Conservation (phyloP, 2,113 vertebrate species). For the Colinus virginianus region DNA sequence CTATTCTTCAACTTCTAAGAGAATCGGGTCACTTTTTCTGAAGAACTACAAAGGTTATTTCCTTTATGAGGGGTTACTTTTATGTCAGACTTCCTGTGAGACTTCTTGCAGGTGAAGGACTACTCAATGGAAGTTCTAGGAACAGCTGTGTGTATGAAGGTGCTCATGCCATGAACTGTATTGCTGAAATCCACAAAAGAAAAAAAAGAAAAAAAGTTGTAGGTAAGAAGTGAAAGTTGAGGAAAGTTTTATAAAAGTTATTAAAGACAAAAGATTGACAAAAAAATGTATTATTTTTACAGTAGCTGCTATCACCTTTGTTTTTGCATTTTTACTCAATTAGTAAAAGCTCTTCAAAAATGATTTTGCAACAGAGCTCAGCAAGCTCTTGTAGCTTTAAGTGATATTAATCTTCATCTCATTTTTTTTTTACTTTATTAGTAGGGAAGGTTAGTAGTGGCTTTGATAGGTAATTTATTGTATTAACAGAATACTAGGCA, state of each 20-base stretch:
- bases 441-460: background rate
- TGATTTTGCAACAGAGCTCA: background rate
- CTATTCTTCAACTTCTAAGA: background rate
- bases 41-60: background rate
- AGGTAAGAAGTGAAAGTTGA: background rate
- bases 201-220: too few relatives aligned
- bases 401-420: background rate
- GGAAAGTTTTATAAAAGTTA: background rate
- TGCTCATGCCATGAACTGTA: background rate
- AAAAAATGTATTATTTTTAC: background rate
- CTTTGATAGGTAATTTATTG: slow-evolving; percentile 14
- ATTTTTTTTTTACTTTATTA: slow-evolving; percentile 23
- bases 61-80: background rate
- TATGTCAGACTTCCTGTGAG: background rate
- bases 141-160: background rate
- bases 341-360: background rate
- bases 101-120: background rate
- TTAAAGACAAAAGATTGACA: background rate
- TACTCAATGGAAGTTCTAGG: background rate
- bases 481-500: background rate
- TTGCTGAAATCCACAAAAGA: background rate
- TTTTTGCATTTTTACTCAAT: background rate
- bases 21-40: background rate
- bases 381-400: background rate
- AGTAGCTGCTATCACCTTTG: background rate